A percentile compares a stretch with the other conserved stretches of the same genome.
phyloP scores from a whole-genome alignment of 2,113 vertebrate species.

The Manacus vitellinus region DNA sequence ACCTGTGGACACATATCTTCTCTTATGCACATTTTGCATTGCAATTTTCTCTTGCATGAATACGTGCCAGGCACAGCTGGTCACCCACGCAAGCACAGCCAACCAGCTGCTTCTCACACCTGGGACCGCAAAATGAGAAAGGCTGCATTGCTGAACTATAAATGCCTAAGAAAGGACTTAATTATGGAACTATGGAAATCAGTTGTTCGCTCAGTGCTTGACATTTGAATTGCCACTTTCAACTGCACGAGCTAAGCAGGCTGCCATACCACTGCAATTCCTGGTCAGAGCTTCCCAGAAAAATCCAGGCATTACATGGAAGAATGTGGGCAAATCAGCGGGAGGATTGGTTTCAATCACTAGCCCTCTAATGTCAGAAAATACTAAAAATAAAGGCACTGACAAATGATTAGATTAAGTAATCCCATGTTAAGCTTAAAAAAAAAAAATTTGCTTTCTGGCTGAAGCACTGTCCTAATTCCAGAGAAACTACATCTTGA shows the following conservation, averaged over 20 bases:
- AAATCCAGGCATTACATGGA: background rate
- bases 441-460: background rate
- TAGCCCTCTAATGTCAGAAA: background rate
- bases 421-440: background rate
- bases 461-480: background rate
- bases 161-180: background rate
- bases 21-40: background rate
- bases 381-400: background rate
- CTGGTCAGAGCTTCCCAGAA: background rate
- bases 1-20: background rate
- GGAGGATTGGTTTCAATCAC: background rate
- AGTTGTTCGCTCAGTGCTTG: background rate
- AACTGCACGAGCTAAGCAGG: background rate
- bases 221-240: background rate
- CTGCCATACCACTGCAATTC: background rate
- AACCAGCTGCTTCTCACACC: slow-evolving; percentile 4
- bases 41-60: background rate
- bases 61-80: background rate
- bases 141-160: background rate
- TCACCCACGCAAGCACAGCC: background rate
- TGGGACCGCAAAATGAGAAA: slow-evolving; percentile 7
- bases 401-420: background rate
- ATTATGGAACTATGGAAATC: background rate
- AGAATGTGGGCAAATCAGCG: background rate
- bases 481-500: background rate